A percentile compares a stretch with the other conserved stretches of the same genome.
These are phyloP conservation scores for Crocallis elinguaria DNA, from an alignment of 2,888 invertebrate species.

Conservation along the genomic window DNA sequence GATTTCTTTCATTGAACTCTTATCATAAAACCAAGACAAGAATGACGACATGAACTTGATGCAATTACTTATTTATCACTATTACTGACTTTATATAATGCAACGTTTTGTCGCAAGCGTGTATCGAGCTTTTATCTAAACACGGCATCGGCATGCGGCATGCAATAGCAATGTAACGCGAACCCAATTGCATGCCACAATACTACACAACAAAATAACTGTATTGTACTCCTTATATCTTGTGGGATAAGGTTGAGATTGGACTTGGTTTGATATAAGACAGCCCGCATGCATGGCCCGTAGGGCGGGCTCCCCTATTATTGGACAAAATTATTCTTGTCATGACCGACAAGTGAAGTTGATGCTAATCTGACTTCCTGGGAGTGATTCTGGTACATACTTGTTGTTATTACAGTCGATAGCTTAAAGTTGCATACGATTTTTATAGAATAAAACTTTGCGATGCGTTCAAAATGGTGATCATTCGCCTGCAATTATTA, in stretches of 20 bases:
- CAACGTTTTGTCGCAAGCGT: slow-evolving; percentile 35
- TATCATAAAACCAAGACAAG: too few species aligned
- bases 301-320: slow-evolving; percentile 67
- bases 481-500: too few species aligned
- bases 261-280: slow-evolving; percentile 1
- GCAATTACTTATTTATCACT: neutral
- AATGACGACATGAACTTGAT: too few species aligned
- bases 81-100: neutral
- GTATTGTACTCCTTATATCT: slow-evolving; percentile 10
- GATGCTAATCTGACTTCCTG: slow-evolving; percentile 68
- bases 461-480: too few species aligned
- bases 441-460: too few species aligned
- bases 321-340: slow-evolving; percentile 71
- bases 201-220: neutral
- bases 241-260: slow-evolving; percentile 13
- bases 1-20: too few species aligned
- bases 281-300: slow-evolving; percentile 63
- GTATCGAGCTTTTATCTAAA: slow-evolving; percentile 44
- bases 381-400: slow-evolving; percentile 32
- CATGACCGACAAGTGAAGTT: slow-evolving; percentile 59
- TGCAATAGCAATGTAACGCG: slow-evolving; percentile 48
- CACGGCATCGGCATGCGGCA: slow-evolving; percentile 64
- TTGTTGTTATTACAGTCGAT: neutral
- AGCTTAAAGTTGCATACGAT: too few species aligned
- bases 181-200: slow-evolving; percentile 9